Base-by-base conservation (phyloP, 2,888 invertebrate species). In the Gymnosoma rotundatum region DNA sequence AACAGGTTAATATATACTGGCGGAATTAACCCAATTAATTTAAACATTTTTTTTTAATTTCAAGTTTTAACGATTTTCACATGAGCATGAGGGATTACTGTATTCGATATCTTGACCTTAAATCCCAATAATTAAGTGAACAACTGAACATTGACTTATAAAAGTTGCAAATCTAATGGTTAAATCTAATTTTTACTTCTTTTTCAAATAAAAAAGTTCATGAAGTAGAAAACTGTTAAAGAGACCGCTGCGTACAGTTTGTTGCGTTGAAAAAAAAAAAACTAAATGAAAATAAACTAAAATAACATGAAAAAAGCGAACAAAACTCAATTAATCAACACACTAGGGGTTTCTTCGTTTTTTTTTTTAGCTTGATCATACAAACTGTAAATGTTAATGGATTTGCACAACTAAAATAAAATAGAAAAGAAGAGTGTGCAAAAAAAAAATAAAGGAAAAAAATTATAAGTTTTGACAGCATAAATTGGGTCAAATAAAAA, bases 401-500 rank as follows among this genome's bases (percentile, higher is more conserved):
- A 60, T 48, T 52, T 7, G 36, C 50, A 60, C 18, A 63, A 20
- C 18, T 21, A 60, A 60, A 42, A 69, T 38, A 20, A 72, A 54
- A 79, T 18, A 52, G 45, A 38, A 60, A 48, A 82, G 70, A 64
- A 78, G 21, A 48, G 64, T 76, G 76, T 66, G 73, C 85, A 72
- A 87, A 83, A 70, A n/a, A n/a, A n/a, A n/a, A n/a, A n/a, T n/a
- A n/a, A n/a, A n/a, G n/a, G n/a, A n/a, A n/a, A 50, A 86, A 87
- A 85, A 66, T 81, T 58, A 79, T 74, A 86, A 86, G 83, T 86
- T 86, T 87, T 86, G 76, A 85, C 82, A 86, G 86, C 83, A 86
- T 83, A 87, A 90, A 89, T 88, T 89, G 80, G 90, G 89, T 90
- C 89, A 89, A 87, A 87, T 64, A 45, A 70, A 81, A 83, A 72